These are phyloP conservation scores for Pelochelys cantorii DNA, from an alignment of 2,797 vertebrate species.

Conservation along the genomic window DNA sequence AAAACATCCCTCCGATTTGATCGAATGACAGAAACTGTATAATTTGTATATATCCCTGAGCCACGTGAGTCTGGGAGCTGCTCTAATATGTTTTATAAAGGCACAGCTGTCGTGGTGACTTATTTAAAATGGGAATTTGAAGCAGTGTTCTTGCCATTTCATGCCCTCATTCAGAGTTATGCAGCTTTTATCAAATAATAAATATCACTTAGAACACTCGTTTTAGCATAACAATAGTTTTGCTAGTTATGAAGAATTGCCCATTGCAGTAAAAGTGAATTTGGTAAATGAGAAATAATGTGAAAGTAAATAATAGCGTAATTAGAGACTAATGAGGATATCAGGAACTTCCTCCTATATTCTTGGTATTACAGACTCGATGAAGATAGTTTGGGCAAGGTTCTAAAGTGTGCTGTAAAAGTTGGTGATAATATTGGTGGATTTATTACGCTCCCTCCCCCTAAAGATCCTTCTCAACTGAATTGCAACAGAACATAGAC, in stretches of 20 bases:
- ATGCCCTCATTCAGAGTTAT: conserved; percentile 79
- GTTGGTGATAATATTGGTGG: conserved; percentile 59
- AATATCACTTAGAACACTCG: conserved; percentile 73
- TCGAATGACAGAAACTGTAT: conserved; percentile 90
- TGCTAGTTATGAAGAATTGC: conserved; percentile 66
- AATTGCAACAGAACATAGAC: conserved; percentile 14
- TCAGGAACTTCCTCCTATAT: conserved; percentile 35
- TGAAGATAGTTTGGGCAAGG: conserved; percentile 49
- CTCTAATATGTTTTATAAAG: conserved; percentile 90
- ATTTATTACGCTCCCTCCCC: background rate
- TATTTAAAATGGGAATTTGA: conserved; percentile 87
- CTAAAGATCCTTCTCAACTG: background rate
- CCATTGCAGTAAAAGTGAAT: conserved; percentile 30
- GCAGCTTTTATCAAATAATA: conserved; percentile 80
- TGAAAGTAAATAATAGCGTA: conserved; percentile 52
- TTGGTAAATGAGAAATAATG: conserved; percentile 72
- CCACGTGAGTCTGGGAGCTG: conserved; percentile 87
- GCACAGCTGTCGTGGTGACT: conserved; percentile 86
- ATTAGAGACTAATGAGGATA: conserved; percentile 67
- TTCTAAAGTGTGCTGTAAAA: conserved; percentile 44
- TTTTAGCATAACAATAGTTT: conserved; percentile 76
- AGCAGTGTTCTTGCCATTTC: conserved; percentile 78
- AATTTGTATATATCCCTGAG: conserved; percentile 92
- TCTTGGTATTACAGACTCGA: conserved; percentile 28
- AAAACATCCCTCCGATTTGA: conserved; percentile 87